Conservation (phyloP, 2,888 invertebrate genomes). For the Drosophila rellima region DNA sequence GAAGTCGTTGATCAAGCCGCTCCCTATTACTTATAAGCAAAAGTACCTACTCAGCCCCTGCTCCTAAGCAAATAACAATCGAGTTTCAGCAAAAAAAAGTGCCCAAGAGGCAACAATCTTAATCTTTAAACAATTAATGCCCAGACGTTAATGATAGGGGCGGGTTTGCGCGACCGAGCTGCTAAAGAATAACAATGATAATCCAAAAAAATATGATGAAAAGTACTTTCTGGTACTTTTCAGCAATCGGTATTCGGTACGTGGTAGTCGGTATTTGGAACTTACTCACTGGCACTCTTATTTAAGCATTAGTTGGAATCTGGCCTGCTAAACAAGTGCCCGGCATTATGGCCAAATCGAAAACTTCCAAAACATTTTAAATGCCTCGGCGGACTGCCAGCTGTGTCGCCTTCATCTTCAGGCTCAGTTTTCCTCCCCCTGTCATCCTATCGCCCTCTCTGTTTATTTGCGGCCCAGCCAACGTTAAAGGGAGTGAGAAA, state of each 20-base stretch:
- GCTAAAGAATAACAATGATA: conserved; percentile 60
- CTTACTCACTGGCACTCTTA: conserved; percentile 35
- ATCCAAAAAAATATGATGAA: conserved; percentile 54
- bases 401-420: conserved; percentile 50
- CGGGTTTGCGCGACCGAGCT: conserved; percentile 29
- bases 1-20: conserved; percentile 65
- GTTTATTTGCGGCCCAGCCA: conserved; percentile 40
- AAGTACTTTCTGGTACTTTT: conserved; percentile 15
- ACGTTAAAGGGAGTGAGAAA: neutral
- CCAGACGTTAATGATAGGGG: conserved; percentile 69
- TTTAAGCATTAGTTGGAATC: conserved; percentile 39
- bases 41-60: conserved; percentile 27
- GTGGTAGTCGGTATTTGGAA: conserved; percentile 13
- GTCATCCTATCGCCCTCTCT: conserved; percentile 9
- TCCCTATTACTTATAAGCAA: conserved; percentile 11
- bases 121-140: conserved; percentile 74
- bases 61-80: conserved; percentile 73
- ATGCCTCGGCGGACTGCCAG: conserved; percentile 61
- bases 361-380: conserved; percentile 64
- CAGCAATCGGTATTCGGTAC: conserved; percentile 1
- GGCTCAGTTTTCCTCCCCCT: neutral
- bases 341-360: conserved; percentile 63
- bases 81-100: conserved; percentile 32
- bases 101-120: conserved; percentile 64
- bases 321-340: conserved; percentile 53